phyloP scores from a whole-genome alignment of 2,113 vertebrate species.

The Paracanthobrama guichenoti region DNA sequence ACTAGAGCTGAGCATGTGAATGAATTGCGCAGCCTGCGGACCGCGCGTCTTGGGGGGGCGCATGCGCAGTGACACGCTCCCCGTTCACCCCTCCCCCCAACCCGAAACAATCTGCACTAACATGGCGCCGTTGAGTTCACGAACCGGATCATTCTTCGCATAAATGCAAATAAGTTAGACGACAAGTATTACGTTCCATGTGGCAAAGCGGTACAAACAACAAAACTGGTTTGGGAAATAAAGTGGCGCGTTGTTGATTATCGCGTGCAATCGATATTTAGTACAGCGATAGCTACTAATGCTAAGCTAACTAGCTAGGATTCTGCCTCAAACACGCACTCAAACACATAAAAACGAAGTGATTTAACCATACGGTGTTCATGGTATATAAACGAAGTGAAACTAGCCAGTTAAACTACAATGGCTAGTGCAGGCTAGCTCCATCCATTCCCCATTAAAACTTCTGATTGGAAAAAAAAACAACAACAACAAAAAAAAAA shows the following conservation, averaged over 20 bases:
- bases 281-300: background rate
- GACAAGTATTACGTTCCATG: background rate
- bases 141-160: constrained; percentile 66
- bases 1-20: constrained; percentile 64
- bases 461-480: too few species aligned
- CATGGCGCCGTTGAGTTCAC: constrained; percentile 86
- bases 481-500: too few species aligned
- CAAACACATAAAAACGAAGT: too few species aligned
- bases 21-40: constrained; percentile 76
- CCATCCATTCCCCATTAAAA: background rate
- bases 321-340: background rate
- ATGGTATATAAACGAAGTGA: background rate
- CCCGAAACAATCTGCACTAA: constrained; percentile 72
- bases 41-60: constrained; percentile 78
- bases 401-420: background rate
- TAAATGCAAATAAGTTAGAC: background rate
- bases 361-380: background rate
- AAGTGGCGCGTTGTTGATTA: background rate
- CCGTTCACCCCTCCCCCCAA: constrained; percentile 77
- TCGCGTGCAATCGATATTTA: background rate
- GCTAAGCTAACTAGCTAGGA: background rate
- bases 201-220: background rate
- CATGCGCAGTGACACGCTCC: constrained; percentile 75
- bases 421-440: background rate
- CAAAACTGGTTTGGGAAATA: background rate